These are phyloP conservation scores for Nebria salina DNA, from an alignment of 2,888 invertebrate species.

Conservation along the genomic window DNA sequence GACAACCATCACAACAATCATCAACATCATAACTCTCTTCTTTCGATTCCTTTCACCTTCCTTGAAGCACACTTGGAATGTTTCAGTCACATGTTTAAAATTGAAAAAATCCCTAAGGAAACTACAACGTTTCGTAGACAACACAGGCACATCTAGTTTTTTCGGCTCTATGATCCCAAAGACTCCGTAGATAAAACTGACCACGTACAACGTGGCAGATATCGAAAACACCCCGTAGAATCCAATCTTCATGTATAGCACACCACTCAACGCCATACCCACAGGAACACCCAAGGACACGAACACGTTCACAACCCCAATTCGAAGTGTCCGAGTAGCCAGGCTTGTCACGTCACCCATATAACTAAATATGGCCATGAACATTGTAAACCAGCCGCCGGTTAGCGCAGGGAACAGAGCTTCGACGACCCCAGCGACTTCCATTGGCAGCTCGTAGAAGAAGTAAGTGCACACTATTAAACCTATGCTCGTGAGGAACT, in stretches of 20 bases:
- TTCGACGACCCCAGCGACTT: slow-evolving; percentile 81
- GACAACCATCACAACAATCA: slow-evolving; percentile 84
- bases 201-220: slow-evolving; percentile 77
- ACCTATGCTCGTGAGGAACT: slow-evolving; percentile 78
- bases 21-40: slow-evolving; percentile 78
- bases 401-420: slow-evolving; percentile 84
- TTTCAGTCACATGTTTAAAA: slow-evolving; percentile 78
- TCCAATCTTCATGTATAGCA: slow-evolving; percentile 79
- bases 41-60: slow-evolving; percentile 78
- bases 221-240: slow-evolving; percentile 85
- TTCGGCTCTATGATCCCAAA: slow-evolving; percentile 77
- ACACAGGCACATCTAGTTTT: slow-evolving; percentile 64
- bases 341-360: slow-evolving; percentile 87
- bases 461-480: slow-evolving; percentile 82
- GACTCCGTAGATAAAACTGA: slow-evolving; percentile 79
- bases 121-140: slow-evolving; percentile 64
- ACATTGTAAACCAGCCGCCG: slow-evolving; percentile 90
- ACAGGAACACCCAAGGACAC: slow-evolving; percentile 84
- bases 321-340: slow-evolving; percentile 83
- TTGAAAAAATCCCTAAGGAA: slow-evolving; percentile 79
- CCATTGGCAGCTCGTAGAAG: slow-evolving; percentile 82
- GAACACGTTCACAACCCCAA: slow-evolving; percentile 89
- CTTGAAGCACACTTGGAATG: slow-evolving; percentile 83
- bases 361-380: slow-evolving; percentile 91
- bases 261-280: slow-evolving; percentile 88